These are phyloP conservation scores for Schizothorax lantsangensis DNA, from an alignment of 2,797 vertebrate genomes.

Conservation along the genomic window DNA sequence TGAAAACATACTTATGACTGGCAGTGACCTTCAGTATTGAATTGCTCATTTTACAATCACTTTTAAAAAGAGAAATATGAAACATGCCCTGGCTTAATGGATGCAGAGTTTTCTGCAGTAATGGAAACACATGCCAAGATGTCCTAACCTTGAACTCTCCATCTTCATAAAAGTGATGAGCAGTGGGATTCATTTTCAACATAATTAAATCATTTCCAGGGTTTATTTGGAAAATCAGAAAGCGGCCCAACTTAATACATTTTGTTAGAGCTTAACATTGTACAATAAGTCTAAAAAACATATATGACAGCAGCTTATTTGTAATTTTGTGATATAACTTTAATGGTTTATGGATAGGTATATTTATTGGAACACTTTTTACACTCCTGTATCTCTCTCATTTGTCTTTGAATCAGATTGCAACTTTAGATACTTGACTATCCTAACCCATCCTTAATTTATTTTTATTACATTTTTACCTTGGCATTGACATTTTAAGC, in stretches of 20 bases:
- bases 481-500: background rate
- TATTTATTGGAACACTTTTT: background rate
- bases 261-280: background rate
- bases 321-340: background rate
- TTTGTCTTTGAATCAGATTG: background rate
- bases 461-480: background rate
- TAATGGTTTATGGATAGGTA: background rate
- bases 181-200: background rate
- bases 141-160: background rate
- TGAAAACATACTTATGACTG: background rate
- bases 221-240: background rate
- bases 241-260: background rate
- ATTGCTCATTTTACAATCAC: background rate
- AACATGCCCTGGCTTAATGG: conserved; percentile 19
- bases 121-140: conserved; percentile 15
- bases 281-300: background rate
- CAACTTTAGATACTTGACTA: background rate
- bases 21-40: background rate
- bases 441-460: background rate
- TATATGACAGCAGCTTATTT: background rate
- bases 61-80: background rate
- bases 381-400: background rate
- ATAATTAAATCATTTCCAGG: background rate
- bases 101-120: background rate
- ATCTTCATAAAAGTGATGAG: conserved; percentile 1